These are phyloP conservation scores for Rhyacophila evoluta DNA, from an alignment of 2,888 invertebrate species.

Conservation along the genomic window DNA sequence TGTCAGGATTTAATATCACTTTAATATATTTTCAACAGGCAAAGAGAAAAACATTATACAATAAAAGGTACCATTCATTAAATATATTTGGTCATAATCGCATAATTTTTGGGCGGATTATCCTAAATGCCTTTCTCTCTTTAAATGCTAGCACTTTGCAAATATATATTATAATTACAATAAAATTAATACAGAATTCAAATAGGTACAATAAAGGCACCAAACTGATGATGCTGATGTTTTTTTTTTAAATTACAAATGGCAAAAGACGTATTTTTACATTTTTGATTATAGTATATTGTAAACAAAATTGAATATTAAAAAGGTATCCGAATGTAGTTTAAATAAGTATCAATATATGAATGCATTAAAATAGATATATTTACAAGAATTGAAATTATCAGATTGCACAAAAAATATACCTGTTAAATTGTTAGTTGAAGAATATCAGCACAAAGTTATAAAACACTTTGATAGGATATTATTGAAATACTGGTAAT, in stretches of 20 bases:
- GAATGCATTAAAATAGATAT: too few relatives aligned
- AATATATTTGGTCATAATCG: slow-evolving; percentile 6
- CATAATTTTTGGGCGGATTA: not conserved
- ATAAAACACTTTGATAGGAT: too few relatives aligned
- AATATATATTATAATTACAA: not conserved
- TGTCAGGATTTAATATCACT: not conserved
- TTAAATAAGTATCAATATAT: too few relatives aligned
- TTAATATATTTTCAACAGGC: not conserved
- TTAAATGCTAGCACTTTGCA: not conserved
- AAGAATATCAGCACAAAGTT: too few relatives aligned
- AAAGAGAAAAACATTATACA: not conserved
- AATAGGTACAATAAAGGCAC: not conserved
- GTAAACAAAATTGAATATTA: too few relatives aligned
- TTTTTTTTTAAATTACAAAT: too few relatives aligned
- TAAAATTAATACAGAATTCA: not conserved
- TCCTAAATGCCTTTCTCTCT: not conserved
- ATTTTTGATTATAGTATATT: too few relatives aligned
- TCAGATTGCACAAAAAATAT: too few relatives aligned
- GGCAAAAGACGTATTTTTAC: not conserved
- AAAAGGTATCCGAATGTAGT: too few relatives aligned
- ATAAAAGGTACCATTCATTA: slow-evolving; percentile 8
- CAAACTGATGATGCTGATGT: not conserved
- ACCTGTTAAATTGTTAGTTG: too few relatives aligned
- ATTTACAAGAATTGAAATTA: too few relatives aligned
- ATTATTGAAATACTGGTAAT: too few relatives aligned